These are phyloP conservation scores for Carassius auratus DNA, from an alignment of 2,113 vertebrate species.

Conservation along the genomic window DNA sequence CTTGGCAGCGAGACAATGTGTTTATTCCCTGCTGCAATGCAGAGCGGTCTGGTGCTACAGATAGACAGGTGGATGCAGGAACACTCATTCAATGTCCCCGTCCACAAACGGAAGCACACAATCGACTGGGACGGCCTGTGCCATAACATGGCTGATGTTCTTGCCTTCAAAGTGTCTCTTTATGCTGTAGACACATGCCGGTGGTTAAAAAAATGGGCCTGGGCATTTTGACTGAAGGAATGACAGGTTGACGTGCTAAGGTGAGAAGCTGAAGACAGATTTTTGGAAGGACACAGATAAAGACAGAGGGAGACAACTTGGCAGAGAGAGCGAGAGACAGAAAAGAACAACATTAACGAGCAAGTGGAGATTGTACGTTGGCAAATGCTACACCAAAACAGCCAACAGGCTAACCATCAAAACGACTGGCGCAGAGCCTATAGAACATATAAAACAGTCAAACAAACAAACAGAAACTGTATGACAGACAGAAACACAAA, in stretches of 20 bases:
- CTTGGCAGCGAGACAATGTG: conserved; percentile 36
- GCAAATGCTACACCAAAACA: conserved; percentile 18
- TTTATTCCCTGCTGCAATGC: conserved; percentile 26
- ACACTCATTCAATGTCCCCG: conserved; percentile 1
- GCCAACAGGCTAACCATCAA: conserved; percentile 12
- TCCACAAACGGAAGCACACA: conserved; percentile 16
- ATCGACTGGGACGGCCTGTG: conserved; percentile 1
- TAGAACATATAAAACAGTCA: not conserved
- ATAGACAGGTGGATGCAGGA: conserved; percentile 26
- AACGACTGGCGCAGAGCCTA: conserved; percentile 11
- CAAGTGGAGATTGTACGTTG: not conserved
- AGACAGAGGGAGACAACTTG: conserved; percentile 28
- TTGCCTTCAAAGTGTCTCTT: conserved; percentile 30
- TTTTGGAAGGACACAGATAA: conserved; percentile 23
- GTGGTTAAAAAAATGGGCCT: not conserved
- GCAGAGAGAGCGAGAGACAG: not conserved
- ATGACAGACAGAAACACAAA: conserved; percentile 20
- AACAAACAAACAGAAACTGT: conserved; percentile 26
- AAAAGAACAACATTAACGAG: not conserved
- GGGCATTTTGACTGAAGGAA: conserved; percentile 13
- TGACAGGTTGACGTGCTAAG: conserved; percentile 35
- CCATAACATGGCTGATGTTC: conserved; percentile 19
- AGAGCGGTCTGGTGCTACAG: conserved; percentile 33
- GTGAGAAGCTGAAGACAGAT: conserved; percentile 28
- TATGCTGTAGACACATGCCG: not conserved